Evolutionary conservation across 2,113 vertebrate genomes (phyloP), one percentile per base, ranked within the genome.

Genomic region (Xenopus borealis): DNA sequence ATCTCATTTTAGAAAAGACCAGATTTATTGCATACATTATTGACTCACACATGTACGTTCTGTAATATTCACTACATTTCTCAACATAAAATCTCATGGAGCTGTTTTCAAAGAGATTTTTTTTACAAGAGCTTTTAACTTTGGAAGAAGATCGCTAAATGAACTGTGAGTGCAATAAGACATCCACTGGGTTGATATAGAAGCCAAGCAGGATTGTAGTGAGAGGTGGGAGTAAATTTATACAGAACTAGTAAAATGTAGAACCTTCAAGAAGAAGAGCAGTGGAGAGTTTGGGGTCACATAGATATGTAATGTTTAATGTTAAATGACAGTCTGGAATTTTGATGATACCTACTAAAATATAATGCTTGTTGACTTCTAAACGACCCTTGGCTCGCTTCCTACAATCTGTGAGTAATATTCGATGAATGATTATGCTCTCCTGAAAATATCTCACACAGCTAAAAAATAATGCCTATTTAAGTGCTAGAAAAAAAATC

Each of bases 401-500:
- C 55, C 59, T 77, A 20, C 50, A 69, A 40, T 55, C 45, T 27
- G 74, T 69, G 58, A 69, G 73, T 63, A 75, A 75, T 75, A 66
- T 63, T 45, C 14, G n/a, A 53, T 19, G 33, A 69, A 53, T 55
- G 62, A 64, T 77, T 67, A 70, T 64, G 50, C 74, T 64, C 23
- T 45, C 30, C 50, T 50, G 50, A 64, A 77, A 76, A 76, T 62
- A 77, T 77, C 74, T 33, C 66, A 70, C 45, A 55, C 58, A 62
- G 73, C 66, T 30, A 69, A 66, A 50, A 69, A 47, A 69, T 61
- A 75, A 69, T 58, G 58, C 57, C 72, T 69, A 33, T 58, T 12
- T 62, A 75, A 75, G 55, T 50, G 66, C 73, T 55, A 69, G 23
- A 27, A 27, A 68, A 27, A 46, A 75, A 75, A 69, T 69, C 59